Base-by-base conservation (phyloP, 2,888 invertebrate species). In the Diarsia dahlii region DNA sequence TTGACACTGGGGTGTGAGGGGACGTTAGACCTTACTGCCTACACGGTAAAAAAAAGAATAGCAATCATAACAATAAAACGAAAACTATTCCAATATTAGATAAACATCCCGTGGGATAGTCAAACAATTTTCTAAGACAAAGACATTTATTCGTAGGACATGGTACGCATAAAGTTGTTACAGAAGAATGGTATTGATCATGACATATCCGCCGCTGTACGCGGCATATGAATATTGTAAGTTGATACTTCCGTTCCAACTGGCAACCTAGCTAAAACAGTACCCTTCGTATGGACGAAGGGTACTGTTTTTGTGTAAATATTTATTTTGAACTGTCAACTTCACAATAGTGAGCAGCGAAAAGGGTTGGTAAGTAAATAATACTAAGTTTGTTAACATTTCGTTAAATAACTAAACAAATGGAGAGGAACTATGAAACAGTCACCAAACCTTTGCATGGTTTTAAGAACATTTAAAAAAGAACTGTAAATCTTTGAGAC, bases 291-390 rank as follows among this genome's bases (percentile, higher is more conserved):
- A n/a, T n/a, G 54, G 20, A 54, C 67, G 48, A 46, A 46, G 45
- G 18, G 52, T 46, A 15, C 4, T 34, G 60, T 28, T 68, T 77
- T 67, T 50, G 9, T 18, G 1, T 28, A 48, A 50, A n/a, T 54
- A 78, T 54, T 60, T 39, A n/a, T 70, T 48, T 20, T 13, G 2
- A 28, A n/a, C 62, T 63, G 54, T 63, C 70, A 78, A 78, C 23
- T 56, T 45, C 48, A 54, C 48, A 39, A n/a, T 45, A 62, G 28
- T 76, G 23, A 76, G 45, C 60, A 76, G 46, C 56, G 23, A 78
- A 67, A 78, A 76, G 69, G 62, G 20, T 78, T 45, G 20, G 3
- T 60, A 6, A 5, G 3, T 62, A 20, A n/a, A 18, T 60, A 15
- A 2, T 46, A 15, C 9, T 23, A 39, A 28, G 18, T 76, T 65